Evolutionary conservation across 2,888 invertebrate species (phyloP).

Genomic region (Labia minor): DNA sequence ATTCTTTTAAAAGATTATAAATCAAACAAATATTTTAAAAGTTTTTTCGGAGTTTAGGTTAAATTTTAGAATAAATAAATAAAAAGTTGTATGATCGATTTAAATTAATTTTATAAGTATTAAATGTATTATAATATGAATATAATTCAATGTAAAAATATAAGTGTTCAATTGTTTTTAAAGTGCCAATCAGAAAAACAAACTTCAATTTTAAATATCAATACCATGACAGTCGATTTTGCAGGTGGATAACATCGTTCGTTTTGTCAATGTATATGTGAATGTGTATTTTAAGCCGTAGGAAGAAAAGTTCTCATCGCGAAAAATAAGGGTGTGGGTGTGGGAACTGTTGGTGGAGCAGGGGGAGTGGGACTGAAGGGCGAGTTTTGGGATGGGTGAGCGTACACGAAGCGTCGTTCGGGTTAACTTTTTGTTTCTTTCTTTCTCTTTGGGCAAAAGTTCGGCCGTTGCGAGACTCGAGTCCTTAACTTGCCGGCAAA

Average conservation of each 20-base stretch:
- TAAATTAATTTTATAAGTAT: too few relatives aligned
- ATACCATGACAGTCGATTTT: not conserved
- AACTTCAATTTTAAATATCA: not conserved
- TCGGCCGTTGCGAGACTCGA: not conserved
- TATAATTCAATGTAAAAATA: too few relatives aligned
- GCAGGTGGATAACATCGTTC: not conserved
- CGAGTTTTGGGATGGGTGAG: not conserved
- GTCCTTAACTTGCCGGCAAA: not conserved
- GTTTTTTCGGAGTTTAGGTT: too few relatives aligned
- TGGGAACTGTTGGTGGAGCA: not conserved
- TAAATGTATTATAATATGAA: too few relatives aligned
- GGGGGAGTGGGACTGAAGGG: not conserved
- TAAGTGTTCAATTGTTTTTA: too few relatives aligned
- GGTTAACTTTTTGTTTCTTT: not conserved
- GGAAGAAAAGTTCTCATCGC: not conserved
- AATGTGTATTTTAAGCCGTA: not conserved
- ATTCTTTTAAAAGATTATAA: too few relatives aligned
- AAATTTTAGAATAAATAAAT: too few relatives aligned
- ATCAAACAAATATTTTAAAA: too few relatives aligned
- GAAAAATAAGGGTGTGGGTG: too few relatives aligned
- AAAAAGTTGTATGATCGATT: too few relatives aligned
- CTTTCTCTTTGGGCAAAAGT: not conserved
- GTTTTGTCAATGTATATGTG: not conserved
- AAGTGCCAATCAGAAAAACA: too few relatives aligned
- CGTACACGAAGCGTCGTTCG: not conserved